Percentiles rank a stretch among this genome's conserved stretches.
These are phyloP conservation scores for Aphidius colemani DNA, from an alignment of 2,888 invertebrate genomes.

Conservation along the genomic window DNA sequence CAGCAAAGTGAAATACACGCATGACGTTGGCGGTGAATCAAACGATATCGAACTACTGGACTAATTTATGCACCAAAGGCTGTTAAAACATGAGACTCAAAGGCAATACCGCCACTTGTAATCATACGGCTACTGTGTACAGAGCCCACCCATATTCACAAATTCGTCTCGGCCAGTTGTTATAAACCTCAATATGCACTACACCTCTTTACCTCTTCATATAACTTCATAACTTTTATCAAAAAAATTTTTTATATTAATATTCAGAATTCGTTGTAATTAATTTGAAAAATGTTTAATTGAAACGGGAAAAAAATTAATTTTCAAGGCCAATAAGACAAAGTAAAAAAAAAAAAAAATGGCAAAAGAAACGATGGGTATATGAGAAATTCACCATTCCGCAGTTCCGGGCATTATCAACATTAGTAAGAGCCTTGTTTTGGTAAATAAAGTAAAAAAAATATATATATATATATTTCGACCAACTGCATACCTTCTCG, in stretches of 20 bases:
- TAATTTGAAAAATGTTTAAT: background rate
- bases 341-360: conserved; percentile 5
- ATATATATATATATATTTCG: conserved; percentile 32
- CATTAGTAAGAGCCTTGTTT: conserved; percentile 18
- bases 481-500: conserved; percentile 35
- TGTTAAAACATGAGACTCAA: conserved; percentile 59
- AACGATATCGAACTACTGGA: conserved; percentile 59
- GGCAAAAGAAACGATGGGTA: background rate
- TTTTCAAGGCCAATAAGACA: conserved; percentile 2
- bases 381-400: background rate
- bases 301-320: background rate
- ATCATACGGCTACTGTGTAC: conserved; percentile 50
- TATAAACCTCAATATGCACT: conserved; percentile 11
- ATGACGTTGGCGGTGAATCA: conserved; percentile 53
- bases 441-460: background rate
- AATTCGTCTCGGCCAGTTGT: conserved; percentile 47
- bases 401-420: conserved; percentile 21
- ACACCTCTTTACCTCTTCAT: no score
- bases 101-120: conserved; percentile 51
- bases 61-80: conserved; percentile 59
- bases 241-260: no score
- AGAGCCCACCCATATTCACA: conserved; percentile 46
- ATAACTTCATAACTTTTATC: no score
- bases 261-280: no score
- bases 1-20: conserved; percentile 26